phyloP scores from a whole-genome alignment of 2,113 vertebrate species.

The Tragelaphus scriptus region DNA sequence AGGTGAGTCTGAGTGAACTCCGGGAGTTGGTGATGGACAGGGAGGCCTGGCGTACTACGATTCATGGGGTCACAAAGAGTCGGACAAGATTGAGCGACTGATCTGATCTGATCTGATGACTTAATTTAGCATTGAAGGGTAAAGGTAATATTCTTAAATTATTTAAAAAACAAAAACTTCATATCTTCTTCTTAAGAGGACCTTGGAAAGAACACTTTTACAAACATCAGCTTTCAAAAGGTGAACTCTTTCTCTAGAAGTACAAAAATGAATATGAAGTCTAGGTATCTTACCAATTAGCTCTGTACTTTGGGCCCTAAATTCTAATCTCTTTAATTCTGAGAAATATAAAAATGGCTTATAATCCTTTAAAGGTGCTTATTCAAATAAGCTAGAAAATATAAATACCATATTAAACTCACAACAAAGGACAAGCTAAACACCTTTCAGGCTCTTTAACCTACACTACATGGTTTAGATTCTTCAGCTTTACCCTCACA shows the following conservation, averaged over 20 bases:
- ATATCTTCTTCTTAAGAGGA: neutral
- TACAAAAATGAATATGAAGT: neutral
- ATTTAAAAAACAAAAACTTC: neutral
- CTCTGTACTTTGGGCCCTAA: neutral
- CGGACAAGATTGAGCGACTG: no score
- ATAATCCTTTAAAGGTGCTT: neutral
- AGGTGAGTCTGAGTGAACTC: no score
- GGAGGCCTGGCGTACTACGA: no score
- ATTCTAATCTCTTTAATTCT: neutral
- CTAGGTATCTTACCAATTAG: neutral
- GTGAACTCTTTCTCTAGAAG: neutral
- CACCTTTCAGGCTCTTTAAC: neutral
- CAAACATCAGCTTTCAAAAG: neutral
- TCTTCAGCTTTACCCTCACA: neutral
- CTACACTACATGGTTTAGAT: neutral
- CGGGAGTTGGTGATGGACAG: no score
- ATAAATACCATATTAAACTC: neutral
- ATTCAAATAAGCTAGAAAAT: conserved; percentile 1
- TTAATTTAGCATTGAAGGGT: neutral
- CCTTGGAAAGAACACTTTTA: neutral
- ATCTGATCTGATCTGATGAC: neutral
- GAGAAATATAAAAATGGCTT: neutral
- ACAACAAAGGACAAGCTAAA: neutral
- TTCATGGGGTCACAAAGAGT: no score
- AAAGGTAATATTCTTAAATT: neutral